phyloP scores from a whole-genome alignment of 2,888 invertebrate genomes.

The Eupithecia subfuscata region DNA sequence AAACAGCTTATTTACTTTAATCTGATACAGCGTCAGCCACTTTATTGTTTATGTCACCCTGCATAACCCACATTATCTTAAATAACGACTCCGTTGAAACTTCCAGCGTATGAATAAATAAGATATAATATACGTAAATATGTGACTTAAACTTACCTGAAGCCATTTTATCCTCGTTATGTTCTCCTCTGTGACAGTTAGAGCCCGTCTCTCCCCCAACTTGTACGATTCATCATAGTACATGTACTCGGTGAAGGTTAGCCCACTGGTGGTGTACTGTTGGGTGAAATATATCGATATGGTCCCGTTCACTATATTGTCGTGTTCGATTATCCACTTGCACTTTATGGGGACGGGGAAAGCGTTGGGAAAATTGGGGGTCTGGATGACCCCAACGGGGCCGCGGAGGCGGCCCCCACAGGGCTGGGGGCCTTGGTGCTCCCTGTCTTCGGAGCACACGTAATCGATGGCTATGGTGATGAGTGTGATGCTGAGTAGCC shows the following conservation, averaged over 20 bases:
- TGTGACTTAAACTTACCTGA: conserved; percentile 68
- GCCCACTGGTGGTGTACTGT: conserved; percentile 91
- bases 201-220: conserved; percentile 86
- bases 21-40: conserved; percentile 23
- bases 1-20: conserved; percentile 21
- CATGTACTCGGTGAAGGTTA: conserved; percentile 90
- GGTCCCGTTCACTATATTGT: conserved; percentile 87
- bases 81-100: conserved; percentile 32
- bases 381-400: conserved; percentile 89
- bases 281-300: conserved; percentile 95
- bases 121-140: conserved; percentile 34
- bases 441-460: conserved; percentile 60
- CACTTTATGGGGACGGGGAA: conserved; percentile 93
- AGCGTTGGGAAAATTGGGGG: conserved; percentile 92
- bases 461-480: conserved; percentile 61
- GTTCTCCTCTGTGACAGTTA: conserved; percentile 89
- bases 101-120: conserved; percentile 35
- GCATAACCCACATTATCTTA: conserved; percentile 33
- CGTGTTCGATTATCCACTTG: conserved; percentile 92
- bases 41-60: conserved; percentile 31
- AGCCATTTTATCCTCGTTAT: conserved; percentile 87
- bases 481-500: conserved; percentile 65
- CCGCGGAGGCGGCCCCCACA: conserved; percentile 88
- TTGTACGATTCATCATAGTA: conserved; percentile 89
- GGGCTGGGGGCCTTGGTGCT: conserved; percentile 72